Conservation (phyloP, 2,113 vertebrate genomes). For the Ornithorhynchus anatinus region DNA sequence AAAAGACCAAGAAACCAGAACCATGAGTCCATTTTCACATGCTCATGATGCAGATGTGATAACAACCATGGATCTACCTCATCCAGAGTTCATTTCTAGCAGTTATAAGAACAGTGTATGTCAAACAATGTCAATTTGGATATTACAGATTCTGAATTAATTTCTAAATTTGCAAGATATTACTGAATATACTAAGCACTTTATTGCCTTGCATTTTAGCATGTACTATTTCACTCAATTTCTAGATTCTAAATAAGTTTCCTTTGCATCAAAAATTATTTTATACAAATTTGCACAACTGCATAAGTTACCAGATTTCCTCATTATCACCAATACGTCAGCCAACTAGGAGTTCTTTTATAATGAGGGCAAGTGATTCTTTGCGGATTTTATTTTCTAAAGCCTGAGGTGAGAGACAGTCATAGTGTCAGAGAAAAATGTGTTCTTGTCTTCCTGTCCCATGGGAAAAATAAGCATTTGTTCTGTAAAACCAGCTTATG, state of each 20-base stretch:
- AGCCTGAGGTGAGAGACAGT: background rate
- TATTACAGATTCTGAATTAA: no score
- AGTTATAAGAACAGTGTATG: no score
- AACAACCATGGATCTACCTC: no score
- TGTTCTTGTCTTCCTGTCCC: constrained; percentile 8
- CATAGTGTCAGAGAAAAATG: constrained; percentile 15
- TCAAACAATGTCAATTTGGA: no score
- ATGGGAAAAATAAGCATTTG: constrained; percentile 18
- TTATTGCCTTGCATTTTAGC: no score
- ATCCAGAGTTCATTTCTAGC: no score
- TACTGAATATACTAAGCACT: no score
- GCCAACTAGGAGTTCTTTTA: background rate
- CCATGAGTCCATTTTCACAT: no score
- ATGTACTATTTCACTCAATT: no score
- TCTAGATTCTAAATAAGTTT: background rate
- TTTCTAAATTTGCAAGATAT: no score
- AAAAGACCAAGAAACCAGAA: no score
- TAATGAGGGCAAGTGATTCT: background rate
- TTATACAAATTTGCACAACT: background rate
- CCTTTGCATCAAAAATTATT: background rate
- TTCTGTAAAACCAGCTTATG: background rate
- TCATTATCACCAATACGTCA: background rate
- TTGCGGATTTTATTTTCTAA: background rate
- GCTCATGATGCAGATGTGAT: no score
- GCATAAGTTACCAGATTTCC: background rate